Conservation (phyloP, 2,797 vertebrate genomes). For the Steatocranus sp. region DNA sequence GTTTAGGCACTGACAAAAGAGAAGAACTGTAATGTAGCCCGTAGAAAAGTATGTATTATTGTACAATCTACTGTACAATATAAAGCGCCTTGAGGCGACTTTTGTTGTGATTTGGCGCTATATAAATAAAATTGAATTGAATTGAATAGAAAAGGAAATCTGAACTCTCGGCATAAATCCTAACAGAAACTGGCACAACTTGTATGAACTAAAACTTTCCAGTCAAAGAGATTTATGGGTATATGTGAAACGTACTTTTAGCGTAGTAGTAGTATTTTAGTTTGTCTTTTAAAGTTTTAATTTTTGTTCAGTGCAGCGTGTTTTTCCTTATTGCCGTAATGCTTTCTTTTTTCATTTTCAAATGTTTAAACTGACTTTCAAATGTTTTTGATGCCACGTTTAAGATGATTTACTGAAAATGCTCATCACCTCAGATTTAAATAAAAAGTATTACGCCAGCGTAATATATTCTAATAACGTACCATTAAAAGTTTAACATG, state of each 20-base stretch:
- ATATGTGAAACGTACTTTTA: not conserved
- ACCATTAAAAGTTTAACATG: not conserved
- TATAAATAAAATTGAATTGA: too few relatives aligned
- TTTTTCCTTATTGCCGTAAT: not conserved
- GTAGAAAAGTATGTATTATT: too few relatives aligned
- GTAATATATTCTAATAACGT: not conserved
- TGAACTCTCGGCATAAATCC: not conserved
- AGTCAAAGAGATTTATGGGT: not conserved
- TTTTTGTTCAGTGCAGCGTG: not conserved
- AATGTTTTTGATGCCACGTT: not conserved
- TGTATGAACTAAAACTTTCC: not conserved
- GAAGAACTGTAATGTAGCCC: slow-evolving; percentile 16
- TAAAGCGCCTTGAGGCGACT: too few relatives aligned
- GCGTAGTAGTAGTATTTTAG: not conserved
- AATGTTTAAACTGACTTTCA: not conserved
- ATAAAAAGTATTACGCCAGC: not conserved
- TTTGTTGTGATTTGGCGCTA: too few relatives aligned
- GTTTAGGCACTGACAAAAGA: slow-evolving; percentile 47
- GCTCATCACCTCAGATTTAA: not conserved
- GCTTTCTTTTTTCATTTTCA: not conserved
- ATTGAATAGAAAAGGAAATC: slow-evolving; percentile 15
- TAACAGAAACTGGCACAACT: not conserved
- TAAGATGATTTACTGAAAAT: not conserved
- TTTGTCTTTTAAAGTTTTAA: not conserved
- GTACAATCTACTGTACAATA: too few relatives aligned